Evolutionary conservation across 2,113 vertebrate species (phyloP), one percentile per base, ranked within the genome.

Genomic region (Cavia porcellus): DNA sequence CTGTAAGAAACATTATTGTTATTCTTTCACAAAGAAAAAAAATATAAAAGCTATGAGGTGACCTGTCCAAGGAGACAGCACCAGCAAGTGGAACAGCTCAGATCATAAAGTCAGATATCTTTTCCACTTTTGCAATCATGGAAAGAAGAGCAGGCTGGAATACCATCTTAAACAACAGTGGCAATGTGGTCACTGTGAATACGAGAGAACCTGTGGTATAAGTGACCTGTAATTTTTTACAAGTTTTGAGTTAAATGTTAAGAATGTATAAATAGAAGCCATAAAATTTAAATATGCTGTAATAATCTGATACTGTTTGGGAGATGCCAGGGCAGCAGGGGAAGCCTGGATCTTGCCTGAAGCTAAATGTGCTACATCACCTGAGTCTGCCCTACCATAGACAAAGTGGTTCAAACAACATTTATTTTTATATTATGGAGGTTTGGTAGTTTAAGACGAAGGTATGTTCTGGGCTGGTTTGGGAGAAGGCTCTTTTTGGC

Each of bases 1-100:
- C 22, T 84, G 9, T 52, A 66, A 80, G 66, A 96, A 88, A 80
- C 24, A 85, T 42, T 30, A 93, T 45, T 96, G 61, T 77, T 92
- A 28, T 85, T 52, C 15, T 28, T 95, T 79, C 82, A 64, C 8
- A 86, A 92, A 88, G 35, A 75, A 90, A 88, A 80, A 74, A 22
- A 81, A 38, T 62, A 64, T 72, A 30, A 68, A 83, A 94, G 86
- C 35, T 55, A 25, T 68, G 20, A 95, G 38, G 28, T 72, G 70
- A 64, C 52, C 42, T 83, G 20, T 45, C 66, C 59, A 90, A 92
- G 35, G n/a, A 47, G 14, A 95, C 30, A 77, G 19, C 86, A 22
- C 25, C 15, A 28, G 22, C 22, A 30, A 92, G 13, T 70, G 8
- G 24, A 83, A 70, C 2, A 57, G 59, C 20, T 74, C 74, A 45